phyloP scores from a whole-genome alignment of 2,888 invertebrate species.

The Acronicta aceris region DNA sequence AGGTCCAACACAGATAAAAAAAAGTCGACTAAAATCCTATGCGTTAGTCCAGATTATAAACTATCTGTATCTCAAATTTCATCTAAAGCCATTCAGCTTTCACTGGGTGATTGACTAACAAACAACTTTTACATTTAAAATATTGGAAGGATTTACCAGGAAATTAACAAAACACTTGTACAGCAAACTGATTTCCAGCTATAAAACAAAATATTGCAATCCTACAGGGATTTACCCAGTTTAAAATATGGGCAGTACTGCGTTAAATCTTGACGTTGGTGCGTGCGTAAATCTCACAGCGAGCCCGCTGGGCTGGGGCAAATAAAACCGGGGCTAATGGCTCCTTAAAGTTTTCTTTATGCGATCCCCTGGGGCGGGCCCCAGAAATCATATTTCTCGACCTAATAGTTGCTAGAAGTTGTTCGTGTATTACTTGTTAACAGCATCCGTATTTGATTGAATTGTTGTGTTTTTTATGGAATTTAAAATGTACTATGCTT shows the following conservation, averaged over 20 bases:
- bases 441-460: slow-evolving; percentile 19
- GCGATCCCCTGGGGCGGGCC: slow-evolving; percentile 65
- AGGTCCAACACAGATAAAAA: too few species aligned
- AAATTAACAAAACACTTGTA: background rate
- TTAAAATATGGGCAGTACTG: slow-evolving; percentile 56
- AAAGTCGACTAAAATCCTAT: too few species aligned
- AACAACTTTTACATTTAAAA: too few species aligned
- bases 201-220: slow-evolving; percentile 47
- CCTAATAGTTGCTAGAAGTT: slow-evolving; percentile 65
- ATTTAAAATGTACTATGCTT: background rate
- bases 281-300: slow-evolving; percentile 66
- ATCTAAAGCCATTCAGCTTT: too few species aligned
- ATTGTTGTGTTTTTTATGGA: background rate
- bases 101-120: too few species aligned
- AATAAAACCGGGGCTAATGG: slow-evolving; percentile 67
- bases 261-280: slow-evolving; percentile 60
- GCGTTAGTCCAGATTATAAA: too few species aligned
- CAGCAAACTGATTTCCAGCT: slow-evolving; percentile 11
- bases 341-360: slow-evolving; percentile 69
- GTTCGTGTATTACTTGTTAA: slow-evolving; percentile 66
- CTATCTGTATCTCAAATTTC: too few species aligned
- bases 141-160: background rate
- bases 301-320: slow-evolving; percentile 59
- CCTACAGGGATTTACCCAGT: slow-evolving; percentile 52
- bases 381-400: slow-evolving; percentile 72